Evolutionary conservation across 2,888 invertebrate species (phyloP), one percentile per base, ranked within the genome.

Genomic region (Microplitis deprimator): DNA sequence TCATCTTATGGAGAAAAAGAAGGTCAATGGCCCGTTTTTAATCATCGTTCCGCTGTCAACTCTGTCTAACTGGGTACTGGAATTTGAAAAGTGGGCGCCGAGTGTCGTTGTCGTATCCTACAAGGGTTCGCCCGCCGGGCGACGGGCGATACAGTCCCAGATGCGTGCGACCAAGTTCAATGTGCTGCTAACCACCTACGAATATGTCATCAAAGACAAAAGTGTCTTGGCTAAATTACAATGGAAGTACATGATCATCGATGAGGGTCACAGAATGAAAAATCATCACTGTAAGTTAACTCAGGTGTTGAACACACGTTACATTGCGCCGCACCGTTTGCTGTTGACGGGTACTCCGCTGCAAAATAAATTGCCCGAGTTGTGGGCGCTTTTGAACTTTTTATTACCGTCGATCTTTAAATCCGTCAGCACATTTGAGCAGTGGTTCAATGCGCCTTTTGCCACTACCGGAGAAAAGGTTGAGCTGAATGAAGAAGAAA

Each of bases 231-330:
- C 98, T 20, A 99, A 99, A 94, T 91, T 97, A 39, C 96, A 96
- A 82, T 99, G 99, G 98, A 99, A 99, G 90, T 99, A 99, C 91
- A 99, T 99, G 99, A 99, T 99, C 81, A 99, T 99, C 86, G 99
- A 99, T 90, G 99, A 99, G 91, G 99, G 99, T 76, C 99, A 99
- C 91, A 94, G 99, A 82, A 99, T 99, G 99, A 99, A 99, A 92
- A 99, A 99, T 91, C 99, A 99, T 91, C 99, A 99, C 90, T 99
- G 99, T 91, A 99, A 99, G 91, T 92, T 99, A 84, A 99, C 99
- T 0, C 97, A 98, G 91, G 97, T 97, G 50, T 92, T 99, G 75
- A 99, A 99, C 91, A 98, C 98, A 7, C 97, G 98, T 91, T 99
- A 99, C 91, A 93, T 95, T 82, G 98, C 99, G 6, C 98, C 99